A percentile compares a stretch with the other conserved stretches of the same genome.
These are phyloP conservation scores for Solenopsis invicta DNA, from an alignment of 1,140 invertebrate genomes.

Conservation along the genomic window DNA sequence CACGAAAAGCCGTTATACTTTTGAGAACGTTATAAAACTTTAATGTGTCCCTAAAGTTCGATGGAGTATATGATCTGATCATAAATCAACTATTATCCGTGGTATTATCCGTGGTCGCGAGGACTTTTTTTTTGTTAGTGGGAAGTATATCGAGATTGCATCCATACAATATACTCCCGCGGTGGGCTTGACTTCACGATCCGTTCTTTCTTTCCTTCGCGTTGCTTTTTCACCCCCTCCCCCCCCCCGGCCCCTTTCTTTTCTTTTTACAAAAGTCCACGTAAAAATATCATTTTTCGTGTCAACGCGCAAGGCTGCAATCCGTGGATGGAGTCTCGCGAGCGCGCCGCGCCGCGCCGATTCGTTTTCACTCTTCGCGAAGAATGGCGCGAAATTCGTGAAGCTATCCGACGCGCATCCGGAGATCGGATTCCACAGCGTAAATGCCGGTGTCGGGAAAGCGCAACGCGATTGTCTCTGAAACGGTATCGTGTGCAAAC, in stretches of 20 bases:
- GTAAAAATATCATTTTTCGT: constrained; percentile 42
- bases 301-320: background rate
- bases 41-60: constrained; percentile 81
- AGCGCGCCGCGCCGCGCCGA: background rate
- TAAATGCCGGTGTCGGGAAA: constrained; percentile 36
- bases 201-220: background rate
- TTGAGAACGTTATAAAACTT: constrained; percentile 80
- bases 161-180: constrained; percentile 34
- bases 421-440: constrained; percentile 29
- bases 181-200: constrained; percentile 22
- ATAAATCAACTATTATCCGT: constrained; percentile 79
- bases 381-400: constrained; percentile 20
- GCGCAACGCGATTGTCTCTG: constrained; percentile 16
- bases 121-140: constrained; percentile 45
- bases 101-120: constrained; percentile 65
- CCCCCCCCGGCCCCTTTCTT: no score
- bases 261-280: constrained; percentile 27
- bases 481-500: constrained; percentile 40
- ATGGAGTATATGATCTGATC: constrained; percentile 80
- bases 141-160: constrained; percentile 50
- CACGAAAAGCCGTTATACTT: constrained; percentile 55
- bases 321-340: background rate
- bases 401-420: constrained; percentile 10
- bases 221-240: no score
- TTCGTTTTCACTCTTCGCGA: constrained; percentile 1